phyloP scores from a whole-genome alignment of 2,113 vertebrate species.

The Corvus moneduloides region DNA sequence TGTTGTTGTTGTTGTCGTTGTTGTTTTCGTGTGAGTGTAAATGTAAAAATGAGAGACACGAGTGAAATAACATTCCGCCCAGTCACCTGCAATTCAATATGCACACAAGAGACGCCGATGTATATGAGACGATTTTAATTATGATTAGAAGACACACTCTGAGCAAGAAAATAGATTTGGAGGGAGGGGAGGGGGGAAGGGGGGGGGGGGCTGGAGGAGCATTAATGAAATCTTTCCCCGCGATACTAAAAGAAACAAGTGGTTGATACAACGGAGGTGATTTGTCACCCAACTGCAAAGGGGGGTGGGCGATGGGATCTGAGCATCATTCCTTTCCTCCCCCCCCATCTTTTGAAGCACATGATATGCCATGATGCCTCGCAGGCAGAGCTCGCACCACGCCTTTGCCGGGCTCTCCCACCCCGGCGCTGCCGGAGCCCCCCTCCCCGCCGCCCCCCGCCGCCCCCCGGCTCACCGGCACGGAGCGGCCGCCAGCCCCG shows the following conservation, averaged over 20 bases:
- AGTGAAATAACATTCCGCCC: constrained; percentile 48
- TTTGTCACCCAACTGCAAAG: constrained; percentile 44
- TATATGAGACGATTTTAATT: constrained; percentile 70
- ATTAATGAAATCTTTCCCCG: constrained; percentile 56
- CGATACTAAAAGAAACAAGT: constrained; percentile 57
- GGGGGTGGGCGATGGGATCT: background rate
- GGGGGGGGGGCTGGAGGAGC: background rate
- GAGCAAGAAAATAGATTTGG: constrained; percentile 57
- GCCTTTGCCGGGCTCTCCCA: background rate
- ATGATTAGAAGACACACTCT: constrained; percentile 65
- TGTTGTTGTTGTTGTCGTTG: background rate
- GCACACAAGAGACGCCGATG: constrained; percentile 56
- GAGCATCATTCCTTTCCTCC: background rate
- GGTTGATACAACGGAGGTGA: constrained; percentile 46
- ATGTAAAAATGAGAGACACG: constrained; percentile 34
- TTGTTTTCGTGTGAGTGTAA: background rate
- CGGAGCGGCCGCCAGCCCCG: background rate
- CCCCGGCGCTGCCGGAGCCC: too few relatives aligned
- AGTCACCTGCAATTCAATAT: constrained; percentile 64
- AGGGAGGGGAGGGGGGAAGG: background rate
- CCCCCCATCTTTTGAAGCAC: background rate
- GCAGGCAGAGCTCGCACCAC: background rate
- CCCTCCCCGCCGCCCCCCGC: too few relatives aligned
- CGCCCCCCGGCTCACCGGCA: background rate
- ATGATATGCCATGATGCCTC: background rate